phyloP scores from a whole-genome alignment of 1,140 invertebrate species.

The Drosophila pachea region DNA sequence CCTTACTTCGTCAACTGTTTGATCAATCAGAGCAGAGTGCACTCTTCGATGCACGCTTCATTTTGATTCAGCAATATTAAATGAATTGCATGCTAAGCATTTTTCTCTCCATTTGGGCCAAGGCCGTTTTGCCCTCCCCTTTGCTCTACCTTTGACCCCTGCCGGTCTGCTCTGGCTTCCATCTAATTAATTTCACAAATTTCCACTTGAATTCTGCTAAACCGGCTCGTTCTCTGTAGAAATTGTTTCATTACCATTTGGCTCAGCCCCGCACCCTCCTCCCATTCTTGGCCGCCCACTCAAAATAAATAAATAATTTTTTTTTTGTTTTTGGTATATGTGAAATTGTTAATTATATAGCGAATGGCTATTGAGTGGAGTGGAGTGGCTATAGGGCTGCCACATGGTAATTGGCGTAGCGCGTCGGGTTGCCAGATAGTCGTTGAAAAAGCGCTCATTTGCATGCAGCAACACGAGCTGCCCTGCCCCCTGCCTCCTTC shows the following conservation, averaged over 20 bases:
- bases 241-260: constrained; percentile 24
- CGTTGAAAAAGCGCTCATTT: constrained; percentile 35
- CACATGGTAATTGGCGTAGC: not conserved
- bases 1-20: too few relatives aligned
- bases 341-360: constrained; percentile 64
- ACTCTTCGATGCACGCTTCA: too few relatives aligned
- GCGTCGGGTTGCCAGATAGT: constrained; percentile 3
- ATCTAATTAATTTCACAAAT: constrained; percentile 18
- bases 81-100: not conserved
- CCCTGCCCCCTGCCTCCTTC: constrained; percentile 11
- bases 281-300: too few relatives aligned
- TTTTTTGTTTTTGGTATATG: constrained; percentile 29
- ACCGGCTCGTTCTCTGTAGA: too few relatives aligned
- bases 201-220: constrained; percentile 28
- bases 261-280: too few relatives aligned
- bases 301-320: constrained; percentile 19
- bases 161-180: not conserved
- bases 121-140: not conserved
- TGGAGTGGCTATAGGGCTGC: not conserved
- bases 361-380: constrained; percentile 53
- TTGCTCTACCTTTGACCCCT: not conserved
- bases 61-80: too few relatives aligned
- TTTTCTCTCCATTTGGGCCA: not conserved
- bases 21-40: too few relatives aligned
- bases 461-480: constrained; percentile 42